These are phyloP conservation scores for Saccostrea echinata DNA, from an alignment of 1,140 invertebrate genomes.

Conservation along the genomic window DNA sequence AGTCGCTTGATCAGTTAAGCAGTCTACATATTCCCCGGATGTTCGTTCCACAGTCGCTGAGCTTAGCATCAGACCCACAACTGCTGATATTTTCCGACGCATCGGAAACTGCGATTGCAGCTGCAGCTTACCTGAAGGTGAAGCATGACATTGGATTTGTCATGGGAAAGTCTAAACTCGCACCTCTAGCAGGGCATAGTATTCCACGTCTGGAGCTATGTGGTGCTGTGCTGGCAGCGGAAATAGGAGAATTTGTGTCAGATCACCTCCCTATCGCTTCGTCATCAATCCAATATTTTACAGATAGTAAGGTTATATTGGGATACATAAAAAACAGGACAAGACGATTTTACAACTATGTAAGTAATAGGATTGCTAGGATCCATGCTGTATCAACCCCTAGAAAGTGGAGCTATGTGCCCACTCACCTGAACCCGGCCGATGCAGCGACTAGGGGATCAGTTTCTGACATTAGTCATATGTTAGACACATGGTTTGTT, in stretches of 20 bases:
- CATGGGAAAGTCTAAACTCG: too few relatives aligned
- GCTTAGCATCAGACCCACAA: not conserved
- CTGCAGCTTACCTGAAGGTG: not conserved
- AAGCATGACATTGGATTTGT: not conserved
- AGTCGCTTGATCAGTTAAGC: not conserved
- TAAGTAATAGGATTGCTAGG: slow-evolving; percentile 35
- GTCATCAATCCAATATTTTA: slow-evolving; percentile 25
- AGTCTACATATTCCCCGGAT: too few relatives aligned
- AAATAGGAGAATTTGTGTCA: slow-evolving; percentile 38
- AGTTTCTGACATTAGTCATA: too few relatives aligned
- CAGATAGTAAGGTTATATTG: slow-evolving; percentile 50
- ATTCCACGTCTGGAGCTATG: slow-evolving; percentile 49
- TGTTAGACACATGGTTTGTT: too few relatives aligned
- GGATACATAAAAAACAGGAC: slow-evolving; percentile 53
- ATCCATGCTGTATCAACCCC: slow-evolving; percentile 22
- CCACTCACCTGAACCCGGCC: slow-evolving; percentile 5
- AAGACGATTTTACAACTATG: slow-evolving; percentile 50
- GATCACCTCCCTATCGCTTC: not conserved
- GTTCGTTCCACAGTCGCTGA: too few relatives aligned
- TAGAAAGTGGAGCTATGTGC: slow-evolving; percentile 30
- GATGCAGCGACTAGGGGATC: not conserved
- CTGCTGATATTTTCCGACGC: slow-evolving; percentile 1
- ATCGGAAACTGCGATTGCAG: not conserved
- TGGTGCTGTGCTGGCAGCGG: slow-evolving; percentile 43
- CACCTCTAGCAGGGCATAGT: slow-evolving; percentile 4